Evolutionary conservation across 2,888 invertebrate species (phyloP).

Genomic region (Mycogona germanica): DNA sequence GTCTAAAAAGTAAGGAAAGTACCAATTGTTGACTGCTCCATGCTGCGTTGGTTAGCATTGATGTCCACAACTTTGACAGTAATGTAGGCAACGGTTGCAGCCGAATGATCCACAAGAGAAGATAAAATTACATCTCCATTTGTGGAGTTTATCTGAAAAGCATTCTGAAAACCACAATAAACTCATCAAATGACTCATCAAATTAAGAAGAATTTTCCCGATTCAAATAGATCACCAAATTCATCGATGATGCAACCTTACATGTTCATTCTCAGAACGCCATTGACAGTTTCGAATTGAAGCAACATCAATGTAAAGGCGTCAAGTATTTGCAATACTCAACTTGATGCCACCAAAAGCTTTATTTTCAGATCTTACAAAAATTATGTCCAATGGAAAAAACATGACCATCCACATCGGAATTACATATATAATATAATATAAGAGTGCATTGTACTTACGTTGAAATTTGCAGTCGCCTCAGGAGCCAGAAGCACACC

Average conservation of each 20-base stretch:
- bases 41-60: slow-evolving; percentile 42
- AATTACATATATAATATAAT: not conserved
- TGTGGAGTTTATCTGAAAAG: slow-evolving; percentile 47
- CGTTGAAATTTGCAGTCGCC: slow-evolving; percentile 49
- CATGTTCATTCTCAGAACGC: slow-evolving; percentile 17
- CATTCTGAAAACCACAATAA: not conserved
- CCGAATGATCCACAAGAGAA: slow-evolving; percentile 53
- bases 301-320: slow-evolving; percentile 1
- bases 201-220: slow-evolving; percentile 1
- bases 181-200: not conserved
- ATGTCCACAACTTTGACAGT: slow-evolving; percentile 54
- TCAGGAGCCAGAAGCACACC: slow-evolving; percentile 53
- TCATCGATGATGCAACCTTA: not conserved
- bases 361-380: no score
- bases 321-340: no score
- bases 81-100: slow-evolving; percentile 59
- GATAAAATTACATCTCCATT: slow-evolving; percentile 57
- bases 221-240: not conserved
- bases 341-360: no score
- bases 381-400: no score
- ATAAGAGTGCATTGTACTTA: not conserved
- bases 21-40: slow-evolving; percentile 6
- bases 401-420: no score
- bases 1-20: not conserved
- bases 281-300: slow-evolving; percentile 4